A percentile compares a stretch with the other conserved stretches of the same genome.
phyloP scores from a whole-genome alignment of 2,797 vertebrate species.

The Lutjanus campechanus region DNA sequence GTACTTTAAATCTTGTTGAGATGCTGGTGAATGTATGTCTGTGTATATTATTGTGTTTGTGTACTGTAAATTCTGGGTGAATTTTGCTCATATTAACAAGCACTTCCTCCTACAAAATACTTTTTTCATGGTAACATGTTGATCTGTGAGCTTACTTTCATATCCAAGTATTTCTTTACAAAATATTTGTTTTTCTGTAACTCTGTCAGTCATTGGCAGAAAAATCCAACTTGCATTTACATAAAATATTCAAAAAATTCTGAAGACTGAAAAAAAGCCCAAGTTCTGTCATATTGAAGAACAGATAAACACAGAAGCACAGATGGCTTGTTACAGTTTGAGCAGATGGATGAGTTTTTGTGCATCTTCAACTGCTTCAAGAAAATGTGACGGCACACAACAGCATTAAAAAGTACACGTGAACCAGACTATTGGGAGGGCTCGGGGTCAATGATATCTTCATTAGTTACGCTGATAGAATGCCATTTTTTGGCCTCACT shows the following conservation, averaged over 20 bases:
- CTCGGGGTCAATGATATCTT: slow-evolving; percentile 46
- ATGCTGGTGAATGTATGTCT: too few relatives aligned
- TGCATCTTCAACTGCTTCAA: background rate
- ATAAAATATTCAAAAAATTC: background rate
- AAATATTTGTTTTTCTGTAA: background rate
- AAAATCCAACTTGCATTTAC: background rate
- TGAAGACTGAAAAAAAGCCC: background rate
- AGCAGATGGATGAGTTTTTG: slow-evolving; percentile 39
- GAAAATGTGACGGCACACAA: slow-evolving; percentile 7
- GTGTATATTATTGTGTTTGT: too few relatives aligned
- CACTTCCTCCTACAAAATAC: background rate
- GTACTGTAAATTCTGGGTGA: too few relatives aligned
- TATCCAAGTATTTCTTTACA: background rate
- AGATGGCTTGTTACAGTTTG: slow-evolving; percentile 30
- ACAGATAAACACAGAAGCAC: slow-evolving; percentile 28
- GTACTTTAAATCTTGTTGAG: too few relatives aligned
- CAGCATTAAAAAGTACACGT: slow-evolving; percentile 27
- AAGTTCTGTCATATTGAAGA: slow-evolving; percentile 6
- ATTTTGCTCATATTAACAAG: too few relatives aligned
- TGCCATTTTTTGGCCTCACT: slow-evolving; percentile 42
- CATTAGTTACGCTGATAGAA: slow-evolving; percentile 61
- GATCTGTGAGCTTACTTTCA: background rate
- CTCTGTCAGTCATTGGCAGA: background rate
- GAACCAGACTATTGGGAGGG: slow-evolving; percentile 23
- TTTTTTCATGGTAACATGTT: background rate